These are phyloP conservation scores for Drosophila parthenogenetica DNA, from an alignment of 2,888 invertebrate genomes.

Conservation along the genomic window DNA sequence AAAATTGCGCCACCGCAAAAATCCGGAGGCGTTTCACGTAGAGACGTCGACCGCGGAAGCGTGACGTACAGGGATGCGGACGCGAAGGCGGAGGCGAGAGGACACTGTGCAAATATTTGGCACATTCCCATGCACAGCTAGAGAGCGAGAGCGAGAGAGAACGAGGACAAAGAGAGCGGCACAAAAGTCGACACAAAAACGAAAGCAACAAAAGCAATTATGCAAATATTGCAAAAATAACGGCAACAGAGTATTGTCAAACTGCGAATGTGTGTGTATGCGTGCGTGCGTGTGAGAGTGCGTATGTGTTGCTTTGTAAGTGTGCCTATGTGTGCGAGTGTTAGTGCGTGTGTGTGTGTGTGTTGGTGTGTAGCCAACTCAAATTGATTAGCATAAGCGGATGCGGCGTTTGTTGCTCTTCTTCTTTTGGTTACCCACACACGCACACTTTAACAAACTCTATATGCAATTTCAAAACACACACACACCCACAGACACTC, in stretches of 20 bases:
- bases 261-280: conserved; percentile 18
- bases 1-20: conserved; percentile 55
- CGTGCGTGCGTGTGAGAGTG: conserved; percentile 21
- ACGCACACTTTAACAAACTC: conserved; percentile 3
- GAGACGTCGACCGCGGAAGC: background rate
- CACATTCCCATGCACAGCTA: conserved; percentile 30
- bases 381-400: conserved; percentile 66
- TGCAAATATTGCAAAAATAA: conserved; percentile 75
- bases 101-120: conserved; percentile 63
- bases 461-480: background rate
- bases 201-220: conserved; percentile 75
- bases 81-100: background rate
- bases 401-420: conserved; percentile 36
- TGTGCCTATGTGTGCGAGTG: conserved; percentile 26
- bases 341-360: conserved; percentile 30
- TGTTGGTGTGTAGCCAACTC: conserved; percentile 36
- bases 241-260: conserved; percentile 54
- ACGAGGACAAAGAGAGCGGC: conserved; percentile 5
- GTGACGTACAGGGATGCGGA: background rate
- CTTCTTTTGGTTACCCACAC: conserved; percentile 24
- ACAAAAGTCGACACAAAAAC: conserved; percentile 56
- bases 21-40: conserved; percentile 40
- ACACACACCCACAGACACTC: conserved; percentile 14
- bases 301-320: conserved; percentile 5
- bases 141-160: background rate